Evolutionary conservation across 1,140 invertebrate species (phyloP).

Genomic region (Eulimnadia texana): DNA sequence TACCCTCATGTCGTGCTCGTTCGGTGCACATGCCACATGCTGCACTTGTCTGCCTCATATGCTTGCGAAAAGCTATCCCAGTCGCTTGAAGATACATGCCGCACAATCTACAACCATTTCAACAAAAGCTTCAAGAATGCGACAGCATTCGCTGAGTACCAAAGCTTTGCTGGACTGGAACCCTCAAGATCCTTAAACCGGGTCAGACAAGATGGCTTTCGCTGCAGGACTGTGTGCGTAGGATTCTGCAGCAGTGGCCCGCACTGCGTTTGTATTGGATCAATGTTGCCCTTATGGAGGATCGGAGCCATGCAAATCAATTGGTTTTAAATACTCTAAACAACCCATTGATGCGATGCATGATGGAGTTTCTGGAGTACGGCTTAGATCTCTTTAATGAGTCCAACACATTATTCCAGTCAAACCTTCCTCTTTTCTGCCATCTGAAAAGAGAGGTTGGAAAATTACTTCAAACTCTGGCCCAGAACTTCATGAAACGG

Average conservation of each 20-base stretch:
- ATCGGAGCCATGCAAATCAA: slow-evolving; percentile 26
- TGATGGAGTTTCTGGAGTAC: slow-evolving; percentile 26
- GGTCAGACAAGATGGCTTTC: slow-evolving; percentile 30
- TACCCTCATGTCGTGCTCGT: slow-evolving; percentile 22
- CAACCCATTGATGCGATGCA: slow-evolving; percentile 23
- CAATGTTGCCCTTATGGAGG: slow-evolving; percentile 21
- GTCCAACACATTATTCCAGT: slow-evolving; percentile 27
- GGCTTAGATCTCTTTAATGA: slow-evolving; percentile 20
- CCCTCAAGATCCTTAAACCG: slow-evolving; percentile 26
- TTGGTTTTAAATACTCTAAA: slow-evolving; percentile 24
- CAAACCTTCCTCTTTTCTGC: slow-evolving; percentile 21
- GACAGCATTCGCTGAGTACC: slow-evolving; percentile 24
- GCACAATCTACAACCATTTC: slow-evolving; percentile 26
- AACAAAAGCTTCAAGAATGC: slow-evolving; percentile 23
- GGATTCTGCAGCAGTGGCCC: slow-evolving; percentile 27
- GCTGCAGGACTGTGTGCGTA: slow-evolving; percentile 24
- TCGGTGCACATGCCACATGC: slow-evolving; percentile 27
- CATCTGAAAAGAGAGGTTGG: slow-evolving; percentile 21
- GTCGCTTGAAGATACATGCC: slow-evolving; percentile 22
- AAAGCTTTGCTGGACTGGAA: slow-evolving; percentile 24
- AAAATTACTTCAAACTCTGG: slow-evolving; percentile 16
- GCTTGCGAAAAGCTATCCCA: slow-evolving; percentile 25
- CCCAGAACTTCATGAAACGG: slow-evolving; percentile 17
- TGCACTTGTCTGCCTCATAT: slow-evolving; percentile 23
- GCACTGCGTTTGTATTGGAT: slow-evolving; percentile 26